phyloP scores from a whole-genome alignment of 35 echinoderm and acorn worm genomes.

The Lytechinus pictus region DNA sequence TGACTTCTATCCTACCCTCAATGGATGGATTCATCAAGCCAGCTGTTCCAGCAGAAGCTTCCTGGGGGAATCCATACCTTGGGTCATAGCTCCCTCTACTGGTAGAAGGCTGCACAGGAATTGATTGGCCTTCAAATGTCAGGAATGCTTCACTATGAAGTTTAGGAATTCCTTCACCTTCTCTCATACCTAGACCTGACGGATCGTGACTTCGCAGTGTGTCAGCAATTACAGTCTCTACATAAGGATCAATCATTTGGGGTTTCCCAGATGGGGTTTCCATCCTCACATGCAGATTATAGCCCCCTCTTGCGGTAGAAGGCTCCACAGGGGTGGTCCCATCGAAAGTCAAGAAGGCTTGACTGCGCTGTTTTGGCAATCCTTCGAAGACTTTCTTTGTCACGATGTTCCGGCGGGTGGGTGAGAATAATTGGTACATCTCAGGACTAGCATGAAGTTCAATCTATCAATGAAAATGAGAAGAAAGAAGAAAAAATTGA shows the following conservation, averaged over 20 bases:
- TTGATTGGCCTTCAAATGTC: slow-evolving; percentile 1
- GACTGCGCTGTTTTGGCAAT: neutral
- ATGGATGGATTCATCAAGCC: neutral
- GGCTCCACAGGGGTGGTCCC: neutral
- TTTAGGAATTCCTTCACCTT: neutral
- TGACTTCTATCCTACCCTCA: neutral
- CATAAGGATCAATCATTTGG: neutral
- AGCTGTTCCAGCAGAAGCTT: neutral
- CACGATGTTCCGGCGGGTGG: neutral
- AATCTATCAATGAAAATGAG: neutral
- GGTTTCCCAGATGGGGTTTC: neutral
- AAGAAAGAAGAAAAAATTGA: neutral
- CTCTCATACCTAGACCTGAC: neutral
- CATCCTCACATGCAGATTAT: neutral
- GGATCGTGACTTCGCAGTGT: neutral
- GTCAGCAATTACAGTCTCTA: neutral
- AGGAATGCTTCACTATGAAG: neutral
- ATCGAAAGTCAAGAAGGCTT: slow-evolving; percentile 18
- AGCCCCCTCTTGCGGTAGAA: neutral
- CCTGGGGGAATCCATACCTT: neutral
- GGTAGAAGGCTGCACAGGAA: neutral
- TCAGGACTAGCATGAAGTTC: neutral
- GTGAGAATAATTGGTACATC: neutral
- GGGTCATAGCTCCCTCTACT: neutral
- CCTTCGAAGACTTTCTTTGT: slow-evolving; percentile 32